Evolutionary conservation across 2,113 vertebrate species (phyloP), one percentile per base, ranked within the genome.

Genomic region (Heliornis fulica): DNA sequence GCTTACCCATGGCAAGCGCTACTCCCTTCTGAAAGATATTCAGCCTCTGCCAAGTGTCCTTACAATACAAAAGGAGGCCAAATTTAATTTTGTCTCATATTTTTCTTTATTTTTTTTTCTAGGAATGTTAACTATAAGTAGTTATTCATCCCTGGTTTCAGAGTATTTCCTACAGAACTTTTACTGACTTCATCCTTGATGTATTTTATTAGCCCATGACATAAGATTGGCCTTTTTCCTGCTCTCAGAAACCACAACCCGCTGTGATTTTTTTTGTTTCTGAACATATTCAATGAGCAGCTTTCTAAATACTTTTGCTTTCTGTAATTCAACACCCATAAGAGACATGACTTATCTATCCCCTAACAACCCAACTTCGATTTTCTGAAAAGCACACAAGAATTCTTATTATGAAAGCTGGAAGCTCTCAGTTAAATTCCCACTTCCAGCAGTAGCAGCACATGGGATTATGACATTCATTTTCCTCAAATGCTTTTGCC

Each of bases 151-250:
- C 56, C 61, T 5, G 6, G 31, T 64, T 93, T 82, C 74, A 93
- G 57, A 91, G 77, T 65, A 94, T 75, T 96, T 96, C 91, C 74
- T 93, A 65, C 31, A 93, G 13, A 69, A 89, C 65, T 92, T 82
- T 68, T 69, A 79, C 63, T 95, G 77, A 93, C 83, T 93, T 96
- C 77, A 87, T 91, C 48, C 50, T 84, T 79, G 84, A 79, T 93
- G 72, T 57, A 75, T 87, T 96, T 95, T 87, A 91, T 94, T 96
- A 70, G 80, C 45, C 87, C 87, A 53, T 91, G 77, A 95, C 81
- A 91, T 69, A 96, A 82, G 57, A 59, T 19, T 96, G 87, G 91
- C 77, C 69, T 81, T 93, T 60, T 65, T 89, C 83, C 89, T 94
- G 84, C 36, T 95, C 61, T 82, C 65, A 83, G 59, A 94, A 93